phyloP scores from a whole-genome alignment of 2,113 vertebrate genomes.

The Riparia riparia region DNA sequence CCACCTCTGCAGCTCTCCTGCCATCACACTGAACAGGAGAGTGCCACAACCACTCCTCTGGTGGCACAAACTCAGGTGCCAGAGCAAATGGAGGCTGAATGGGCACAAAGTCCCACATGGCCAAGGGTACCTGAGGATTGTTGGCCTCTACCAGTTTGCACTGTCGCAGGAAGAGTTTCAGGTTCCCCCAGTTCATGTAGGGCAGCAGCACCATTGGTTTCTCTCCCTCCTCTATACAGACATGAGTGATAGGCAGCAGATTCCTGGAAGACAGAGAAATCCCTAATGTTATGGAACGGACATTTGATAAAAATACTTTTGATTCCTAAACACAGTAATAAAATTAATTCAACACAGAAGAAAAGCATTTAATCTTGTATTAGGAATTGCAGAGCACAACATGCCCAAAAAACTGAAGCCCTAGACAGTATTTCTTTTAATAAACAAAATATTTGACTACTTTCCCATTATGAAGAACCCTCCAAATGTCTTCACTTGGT shows the following conservation, averaged over 20 bases:
- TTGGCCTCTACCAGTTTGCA: slow-evolving; percentile 99
- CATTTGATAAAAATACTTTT: background rate
- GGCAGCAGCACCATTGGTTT: slow-evolving; percentile 96
- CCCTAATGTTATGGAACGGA: background rate
- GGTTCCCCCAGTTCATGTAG: slow-evolving; percentile 99
- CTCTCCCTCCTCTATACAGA: slow-evolving; percentile 96
- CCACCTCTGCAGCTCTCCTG: background rate
- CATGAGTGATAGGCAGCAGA: slow-evolving; percentile 93
- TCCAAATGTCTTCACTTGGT: background rate
- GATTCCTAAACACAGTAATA: background rate
- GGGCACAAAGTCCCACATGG: background rate
- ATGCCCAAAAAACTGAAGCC: background rate
- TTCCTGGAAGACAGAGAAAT: slow-evolving; percentile 81
- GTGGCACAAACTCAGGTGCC: background rate
- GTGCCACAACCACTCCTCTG: background rate
- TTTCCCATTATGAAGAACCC: background rate
- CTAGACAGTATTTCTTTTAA: background rate
- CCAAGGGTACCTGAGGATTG: slow-evolving; percentile 91
- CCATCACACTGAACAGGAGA: background rate
- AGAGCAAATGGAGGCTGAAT: background rate
- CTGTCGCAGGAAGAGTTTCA: slow-evolving; percentile 96
- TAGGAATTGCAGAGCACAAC: background rate
- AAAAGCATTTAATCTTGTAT: background rate
- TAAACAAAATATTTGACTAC: background rate
- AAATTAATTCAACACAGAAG: background rate